Evolutionary conservation across 2,888 invertebrate species (phyloP), one percentile per base, ranked within the genome.

Genomic region (Lycia hirtaria): DNA sequence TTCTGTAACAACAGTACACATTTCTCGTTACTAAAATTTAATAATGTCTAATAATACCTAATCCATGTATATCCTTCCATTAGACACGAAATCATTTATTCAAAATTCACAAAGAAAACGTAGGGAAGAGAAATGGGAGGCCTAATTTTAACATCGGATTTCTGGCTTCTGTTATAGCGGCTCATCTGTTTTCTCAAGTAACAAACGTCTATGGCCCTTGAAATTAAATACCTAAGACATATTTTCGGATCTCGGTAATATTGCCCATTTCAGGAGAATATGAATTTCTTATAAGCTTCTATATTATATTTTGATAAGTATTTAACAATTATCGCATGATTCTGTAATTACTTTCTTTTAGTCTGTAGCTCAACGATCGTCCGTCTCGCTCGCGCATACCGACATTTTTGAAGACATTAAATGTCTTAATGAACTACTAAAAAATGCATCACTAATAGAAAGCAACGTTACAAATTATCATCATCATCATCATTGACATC

Each of bases 71-170:
- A 22, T 40, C 40, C 22, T 24, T 40, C n/a, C n/a, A n/a, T 24
- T 40, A n/a, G 6, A 15, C 24, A 22, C 24, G 3, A 15, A 35
- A 20, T 12, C n/a, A 22, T 41, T 14, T 4, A 15, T 10, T 24
- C 0, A 28, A 30, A 19, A 12, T 40, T 48, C 22, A 10, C 35
- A 19, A 37, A 30, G 19, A 30, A 10, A 41, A 40, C 41, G 20
- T 45, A 32, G 15, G 6, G 15, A 15, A 19, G 24, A 53, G 45
- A 53, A 47, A 53, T 53, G 22, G 35, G 15, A 30, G 28, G 19
- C n/a, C 53, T 33, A 30, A 47, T 47, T 47, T 32, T 32, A 15
- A 6, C 35, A 17, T 44, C 10, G 19, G 24, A 28, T 44, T 43
- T 52, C 28, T 43, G 28, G 33, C 33, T 40, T 26, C 20, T 37